Base-by-base conservation (phyloP, 2,113 vertebrate species). In the Barbus barbus region DNA sequence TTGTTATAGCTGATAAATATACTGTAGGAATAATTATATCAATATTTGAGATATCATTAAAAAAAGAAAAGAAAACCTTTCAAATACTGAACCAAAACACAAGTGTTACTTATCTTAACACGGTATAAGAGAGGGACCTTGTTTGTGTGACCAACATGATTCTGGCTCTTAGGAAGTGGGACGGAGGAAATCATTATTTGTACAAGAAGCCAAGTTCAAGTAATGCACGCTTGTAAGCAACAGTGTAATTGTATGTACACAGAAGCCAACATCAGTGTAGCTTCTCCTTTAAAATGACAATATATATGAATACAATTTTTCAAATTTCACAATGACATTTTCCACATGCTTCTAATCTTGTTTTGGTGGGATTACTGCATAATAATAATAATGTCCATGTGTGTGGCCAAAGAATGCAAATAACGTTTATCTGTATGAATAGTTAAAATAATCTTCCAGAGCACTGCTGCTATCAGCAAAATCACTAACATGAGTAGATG, bases 141-240 rank as follows among this genome's bases (percentile, higher is more conserved):
- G 16, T 2, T 16, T 51, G 48, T 51, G 18, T 38, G 24, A 38
- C 51, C 60, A 78, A 78, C 53, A 78, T 56, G 36, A 78, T 61
- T 61, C 36, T 78, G 56, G 53, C 77, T 44, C 77, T 61, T 61
- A 44, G 76, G 76, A 61, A 78, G 77, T 18, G 4, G 28, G 76
- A 0, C 26, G n/a, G n/a, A 61, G 76, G 76, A 78, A 60, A 78
- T 41, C 33, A 60, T 61, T 61, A 78, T 26, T 78, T 78, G 14
- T 41, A 41, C 11, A 58, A 77, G 11, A 77, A 77, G 31, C 11
- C 31, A 60, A 38, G 75, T 31, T 51, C 22, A 58, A 38, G 11
- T 44, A 48, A 26, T 46, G 41, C 14, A 48, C 13, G 7, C 7
- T 74, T 74, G 41, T 74, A 74, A 74, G n/a, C 13, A 46, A 46